Base-by-base conservation (phyloP, 2,888 invertebrate genomes). In the Orchesellides sinensis region DNA sequence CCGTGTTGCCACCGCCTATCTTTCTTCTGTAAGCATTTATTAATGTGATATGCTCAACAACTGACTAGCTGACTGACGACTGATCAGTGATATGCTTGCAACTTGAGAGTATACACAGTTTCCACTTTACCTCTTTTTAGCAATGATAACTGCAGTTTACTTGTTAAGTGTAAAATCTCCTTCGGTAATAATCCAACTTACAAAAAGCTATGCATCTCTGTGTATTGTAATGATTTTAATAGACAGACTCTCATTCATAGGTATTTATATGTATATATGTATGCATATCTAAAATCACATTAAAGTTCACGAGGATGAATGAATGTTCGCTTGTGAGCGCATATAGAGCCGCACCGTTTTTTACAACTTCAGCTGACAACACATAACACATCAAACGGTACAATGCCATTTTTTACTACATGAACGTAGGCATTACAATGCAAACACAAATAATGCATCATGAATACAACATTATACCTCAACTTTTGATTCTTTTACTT, bases 361-460 rank as follows among this genome's bases (percentile, higher is more conserved):
- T 80, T 80, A 80, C 70, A 73, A 81, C 73, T 81, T 80, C 65
- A 80, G 63, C 80, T 81, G 80, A 81, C 80, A 80, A 73, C 66
- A 69, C n/a, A 52, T 73, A 73, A 27, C 73, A 73, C 73, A 52
- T 21, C n/a, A 5, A 49, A 35, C 40, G 40, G 40, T 35, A 12
- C 40, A 35, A 12, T 35, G 12, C 8, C 40, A 35, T 6, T 10
- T 35, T 6, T 35, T 10, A 10, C 40, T 49, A 49, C 49, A 10
- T 52, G 5, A 17, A 52, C 19, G 19, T 21, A 52, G 17, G 52
- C 52, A 10, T 52, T 21, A 17, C 49, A 63, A 73, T 45, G 40
- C 59, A 72, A 61, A 72, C 2, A 17, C 52, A 8, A 23, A 40
- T 10, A 40, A 40, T n/a, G 40, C 52, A 52, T 49, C 49, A 49